Evolutionary conservation across 2,888 invertebrate species (phyloP).

Genomic region (Yponomeuta malinellus): DNA sequence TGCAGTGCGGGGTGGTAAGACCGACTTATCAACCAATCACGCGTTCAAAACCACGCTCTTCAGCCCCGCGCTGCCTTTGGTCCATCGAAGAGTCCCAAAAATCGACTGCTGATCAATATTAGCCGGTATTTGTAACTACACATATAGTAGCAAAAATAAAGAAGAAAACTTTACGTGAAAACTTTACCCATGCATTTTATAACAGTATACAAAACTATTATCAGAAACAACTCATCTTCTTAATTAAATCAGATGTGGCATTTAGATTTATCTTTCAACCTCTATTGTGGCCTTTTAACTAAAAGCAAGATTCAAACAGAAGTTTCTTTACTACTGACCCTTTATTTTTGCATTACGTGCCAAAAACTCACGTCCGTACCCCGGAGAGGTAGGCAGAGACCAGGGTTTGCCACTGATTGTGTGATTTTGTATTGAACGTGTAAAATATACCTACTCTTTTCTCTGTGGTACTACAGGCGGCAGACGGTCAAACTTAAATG

Average conservation of each 20-base stretch:
- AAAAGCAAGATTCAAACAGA: neutral
- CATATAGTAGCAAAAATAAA: neutral
- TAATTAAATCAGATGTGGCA: conserved; percentile 13
- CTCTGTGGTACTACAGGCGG: too few relatives aligned
- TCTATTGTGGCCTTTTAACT: neutral
- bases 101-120: neutral
- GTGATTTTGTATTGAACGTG: neutral
- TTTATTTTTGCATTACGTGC: too few relatives aligned
- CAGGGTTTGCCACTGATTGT: neutral
- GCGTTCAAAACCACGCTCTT: too few relatives aligned
- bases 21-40: too few relatives aligned
- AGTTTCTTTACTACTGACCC: neutral
- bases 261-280: neutral
- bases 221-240: conserved; percentile 16
- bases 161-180: neutral
- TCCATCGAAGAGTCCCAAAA: too few relatives aligned
- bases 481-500: too few relatives aligned
- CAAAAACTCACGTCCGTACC: neutral
- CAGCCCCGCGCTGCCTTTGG: too few relatives aligned
- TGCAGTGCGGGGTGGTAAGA: too few relatives aligned
- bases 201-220: conserved; percentile 10
- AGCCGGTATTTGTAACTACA: neutral
- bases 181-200: neutral
- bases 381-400: neutral
- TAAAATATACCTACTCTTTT: too few relatives aligned